These are phyloP conservation scores for Probaryconus sp. DNA, from an alignment of 1,140 invertebrate genomes.

Conservation along the genomic window DNA sequence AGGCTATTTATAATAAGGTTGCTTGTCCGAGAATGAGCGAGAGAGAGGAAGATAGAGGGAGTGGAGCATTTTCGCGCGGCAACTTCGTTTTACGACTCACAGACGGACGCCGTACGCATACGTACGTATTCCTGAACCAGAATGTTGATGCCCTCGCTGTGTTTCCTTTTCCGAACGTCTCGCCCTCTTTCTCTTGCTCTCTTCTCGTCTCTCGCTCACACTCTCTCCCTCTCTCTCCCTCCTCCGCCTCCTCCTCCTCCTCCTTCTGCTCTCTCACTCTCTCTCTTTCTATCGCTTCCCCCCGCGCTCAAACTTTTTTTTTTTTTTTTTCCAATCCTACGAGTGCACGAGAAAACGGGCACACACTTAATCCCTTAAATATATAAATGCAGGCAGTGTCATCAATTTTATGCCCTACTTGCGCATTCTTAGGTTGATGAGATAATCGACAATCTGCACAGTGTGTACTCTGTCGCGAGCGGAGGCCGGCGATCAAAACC, in stretches of 20 bases:
- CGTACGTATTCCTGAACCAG: slow-evolving; percentile 53
- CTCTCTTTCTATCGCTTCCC: slow-evolving; percentile 26
- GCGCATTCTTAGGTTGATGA: slow-evolving; percentile 25
- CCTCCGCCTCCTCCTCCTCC: slow-evolving; percentile 33
- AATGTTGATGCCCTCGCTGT: slow-evolving; percentile 55
- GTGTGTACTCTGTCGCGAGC: background rate
- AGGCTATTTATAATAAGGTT: slow-evolving; percentile 61
- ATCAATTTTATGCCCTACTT: slow-evolving; percentile 41
- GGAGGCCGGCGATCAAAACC: background rate
- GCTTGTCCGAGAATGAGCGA: slow-evolving; percentile 40
- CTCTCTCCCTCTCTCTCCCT: slow-evolving; percentile 17
- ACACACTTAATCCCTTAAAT: slow-evolving; percentile 39
- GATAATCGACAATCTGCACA: slow-evolving; percentile 21
- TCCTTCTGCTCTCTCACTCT: too few species aligned
- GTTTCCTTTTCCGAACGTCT: slow-evolving; percentile 24
- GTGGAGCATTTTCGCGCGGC: slow-evolving; percentile 54
- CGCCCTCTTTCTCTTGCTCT: slow-evolving; percentile 14
- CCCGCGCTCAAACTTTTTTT: slow-evolving; percentile 38
- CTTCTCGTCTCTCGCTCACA: slow-evolving; percentile 2
- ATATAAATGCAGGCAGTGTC: slow-evolving; percentile 37
- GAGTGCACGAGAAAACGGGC: slow-evolving; percentile 6
- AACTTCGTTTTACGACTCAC: slow-evolving; percentile 58
- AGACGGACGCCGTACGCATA: slow-evolving; percentile 44
- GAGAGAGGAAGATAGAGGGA: too few species aligned
- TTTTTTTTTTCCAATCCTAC: too few species aligned